Conservation (phyloP, 1,140 invertebrate species). For the Heliconius hermathena region DNA sequence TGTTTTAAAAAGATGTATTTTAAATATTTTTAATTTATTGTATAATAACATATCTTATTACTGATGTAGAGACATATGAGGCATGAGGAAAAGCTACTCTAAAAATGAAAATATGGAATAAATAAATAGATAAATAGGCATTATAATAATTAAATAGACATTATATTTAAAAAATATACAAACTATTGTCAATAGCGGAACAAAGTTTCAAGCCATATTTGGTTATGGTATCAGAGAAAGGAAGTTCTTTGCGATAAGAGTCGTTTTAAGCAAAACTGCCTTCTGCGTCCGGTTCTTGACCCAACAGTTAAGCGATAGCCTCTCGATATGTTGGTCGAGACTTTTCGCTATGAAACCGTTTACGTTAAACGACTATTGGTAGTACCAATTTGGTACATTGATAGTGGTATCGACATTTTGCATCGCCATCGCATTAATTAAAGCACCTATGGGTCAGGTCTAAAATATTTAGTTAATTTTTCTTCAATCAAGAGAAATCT, state of each 20-base stretch:
- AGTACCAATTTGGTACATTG: neutral
- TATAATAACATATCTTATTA: too few species aligned
- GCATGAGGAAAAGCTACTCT: too few species aligned
- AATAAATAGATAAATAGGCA: too few species aligned
- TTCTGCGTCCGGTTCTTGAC: slow-evolving; percentile 4
- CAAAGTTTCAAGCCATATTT: neutral
- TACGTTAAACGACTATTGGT: neutral
- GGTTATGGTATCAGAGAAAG: neutral
- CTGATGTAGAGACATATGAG: too few species aligned
- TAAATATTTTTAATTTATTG: too few species aligned
- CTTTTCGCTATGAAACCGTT: neutral
- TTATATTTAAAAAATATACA: too few species aligned
- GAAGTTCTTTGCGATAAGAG: neutral
- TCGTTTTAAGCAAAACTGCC: neutral
- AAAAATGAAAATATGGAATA: too few species aligned
- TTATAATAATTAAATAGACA: too few species aligned
- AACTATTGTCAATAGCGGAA: neutral
- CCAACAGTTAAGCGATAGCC: slow-evolving; percentile 1
- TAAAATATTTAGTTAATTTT: neutral
- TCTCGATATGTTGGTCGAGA: neutral
- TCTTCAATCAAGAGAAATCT: too few species aligned
- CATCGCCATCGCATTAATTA: neutral
- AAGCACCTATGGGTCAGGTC: neutral
- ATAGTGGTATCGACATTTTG: neutral
- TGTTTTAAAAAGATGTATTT: too few species aligned